Base-by-base conservation (phyloP, 2,797 vertebrate genomes). In the Distichodus sexfasciatus region DNA sequence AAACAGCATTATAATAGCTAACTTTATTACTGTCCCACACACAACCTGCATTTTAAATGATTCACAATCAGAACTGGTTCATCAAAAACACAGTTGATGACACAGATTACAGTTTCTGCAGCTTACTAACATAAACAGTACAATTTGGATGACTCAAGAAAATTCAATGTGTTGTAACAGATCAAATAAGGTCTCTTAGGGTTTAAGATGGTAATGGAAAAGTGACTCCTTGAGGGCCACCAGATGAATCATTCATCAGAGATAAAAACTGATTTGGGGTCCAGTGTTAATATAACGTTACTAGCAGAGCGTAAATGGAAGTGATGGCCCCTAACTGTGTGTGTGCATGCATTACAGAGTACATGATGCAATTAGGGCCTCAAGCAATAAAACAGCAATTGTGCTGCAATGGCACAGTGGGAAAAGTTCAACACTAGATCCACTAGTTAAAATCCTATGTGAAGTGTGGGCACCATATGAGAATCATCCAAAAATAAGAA, bases 231-330 rank as follows among this genome's bases (percentile, higher is more conserved):
- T 38, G 28, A 36, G 15, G 0, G 17, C 21, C 23, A 26, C 15
- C 23, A 48, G 41, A 31, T 36, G 21, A 48, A 48, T 64, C 41
- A 38, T 14, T 1, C 6, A 41, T 36, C 36, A 38, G 36, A 35
- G 35, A 31, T 46, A 36, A 26, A 6, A 5, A 17, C 26, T 31
- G 43, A 58, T 47, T 41, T 47, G 40, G 17, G 17, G 0, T 21
- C 58, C 54, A 59, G 26, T 44, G 6, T 44, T 26, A 60, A 66
- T 44, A 43, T 53, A 46, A 64, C 46, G 3, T 3, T 11, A 26
- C 14, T 15, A 28, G 5, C 15, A 47, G 24, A 23, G 41, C 36
- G n/a, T 28, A 46, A 75, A 69, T 41, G 26, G 17, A 48, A 8
- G 19, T 7, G 15, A 15, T 53, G 35, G 17, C n/a, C 19, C n/a